Base-by-base conservation (phyloP, 2,113 vertebrate species). In the Pelusios castaneus region DNA sequence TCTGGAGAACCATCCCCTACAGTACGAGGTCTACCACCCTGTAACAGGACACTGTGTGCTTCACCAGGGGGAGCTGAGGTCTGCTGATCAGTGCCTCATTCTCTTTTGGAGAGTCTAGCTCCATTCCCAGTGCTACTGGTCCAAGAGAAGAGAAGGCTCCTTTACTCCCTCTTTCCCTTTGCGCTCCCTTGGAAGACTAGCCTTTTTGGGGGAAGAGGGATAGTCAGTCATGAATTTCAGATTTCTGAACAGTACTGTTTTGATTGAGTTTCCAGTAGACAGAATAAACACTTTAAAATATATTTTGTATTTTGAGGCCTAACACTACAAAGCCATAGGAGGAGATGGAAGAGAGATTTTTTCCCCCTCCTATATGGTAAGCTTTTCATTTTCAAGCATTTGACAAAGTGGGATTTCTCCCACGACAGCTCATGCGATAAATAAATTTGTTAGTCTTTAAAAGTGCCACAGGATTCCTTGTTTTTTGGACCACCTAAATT, bases 91-190 rank as follows among this genome's bases (percentile, higher is more conserved):
- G n/a, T 67, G 63, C 34, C n/a, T 67, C 19, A 6, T n/a, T 70
- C 19, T 38, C n/a, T 70, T 70, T 38, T 8, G 34, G 63, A 17
- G 9, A 70, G 38, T 43, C 41, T 75, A 34, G 4, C 12, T 70
- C 31, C 1, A 0, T 75, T 6, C 4, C 2, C 2, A 3, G 11
- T 2, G 12, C 5, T 58, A 19, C 84, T 1, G 0, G 5, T 43
- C 31, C 13, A 89, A 91, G 21, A 10, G 4, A 82, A 79, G 67
- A 6, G 22, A 85, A 77, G 41, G 16, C 1, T 3, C 7, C 2
- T 2, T 78, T 11, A n/a, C 58, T 60, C 58, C 29, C 58, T 60
- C 29, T 60, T 60, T 60, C 29, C 58, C 12, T 60, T 60, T 60
- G 58, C 31, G 58, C 34, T 73, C 38, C 21, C 67, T 38, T 41